phyloP scores from a whole-genome alignment of 2,113 vertebrate species.

The Theropithecus gelada region DNA sequence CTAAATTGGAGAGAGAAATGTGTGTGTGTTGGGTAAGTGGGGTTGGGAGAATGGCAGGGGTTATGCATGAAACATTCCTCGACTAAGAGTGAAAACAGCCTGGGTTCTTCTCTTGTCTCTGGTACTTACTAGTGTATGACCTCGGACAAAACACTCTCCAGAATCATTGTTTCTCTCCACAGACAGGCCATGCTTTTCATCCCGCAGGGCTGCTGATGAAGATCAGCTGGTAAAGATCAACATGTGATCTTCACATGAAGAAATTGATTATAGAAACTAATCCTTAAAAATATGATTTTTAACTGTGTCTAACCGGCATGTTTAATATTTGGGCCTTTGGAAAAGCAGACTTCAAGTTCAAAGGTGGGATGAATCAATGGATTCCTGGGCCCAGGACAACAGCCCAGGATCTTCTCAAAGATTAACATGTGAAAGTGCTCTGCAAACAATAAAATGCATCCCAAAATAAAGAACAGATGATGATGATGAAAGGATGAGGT shows the following conservation, averaged over 20 bases:
- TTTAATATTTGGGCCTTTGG: slow-evolving; percentile 54
- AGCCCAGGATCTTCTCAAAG: neutral
- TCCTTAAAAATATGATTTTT: slow-evolving; percentile 72
- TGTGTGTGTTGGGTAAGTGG: neutral
- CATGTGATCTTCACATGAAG: neutral
- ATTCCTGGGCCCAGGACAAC: neutral
- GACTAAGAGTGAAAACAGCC: neutral
- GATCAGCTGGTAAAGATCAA: neutral
- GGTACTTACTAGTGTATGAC: neutral
- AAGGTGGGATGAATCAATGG: neutral
- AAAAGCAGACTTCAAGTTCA: slow-evolving; percentile 63
- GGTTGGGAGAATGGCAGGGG: neutral
- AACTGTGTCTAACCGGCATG: slow-evolving; percentile 50
- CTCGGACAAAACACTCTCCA: neutral
- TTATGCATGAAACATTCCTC: neutral
- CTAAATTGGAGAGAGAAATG: neutral
- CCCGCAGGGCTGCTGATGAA: neutral
- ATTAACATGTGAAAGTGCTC: neutral
- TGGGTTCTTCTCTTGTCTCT: neutral
- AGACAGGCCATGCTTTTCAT: neutral
- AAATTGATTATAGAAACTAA: slow-evolving; percentile 71
- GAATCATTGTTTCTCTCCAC: neutral
- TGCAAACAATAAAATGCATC: neutral
- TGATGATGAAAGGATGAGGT: neutral
- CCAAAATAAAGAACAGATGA: neutral